Percentiles rank a stretch among this genome's conserved stretches.
phyloP scores from a whole-genome alignment of 2,113 vertebrate genomes.

The Dasypus novemcinctus region DNA sequence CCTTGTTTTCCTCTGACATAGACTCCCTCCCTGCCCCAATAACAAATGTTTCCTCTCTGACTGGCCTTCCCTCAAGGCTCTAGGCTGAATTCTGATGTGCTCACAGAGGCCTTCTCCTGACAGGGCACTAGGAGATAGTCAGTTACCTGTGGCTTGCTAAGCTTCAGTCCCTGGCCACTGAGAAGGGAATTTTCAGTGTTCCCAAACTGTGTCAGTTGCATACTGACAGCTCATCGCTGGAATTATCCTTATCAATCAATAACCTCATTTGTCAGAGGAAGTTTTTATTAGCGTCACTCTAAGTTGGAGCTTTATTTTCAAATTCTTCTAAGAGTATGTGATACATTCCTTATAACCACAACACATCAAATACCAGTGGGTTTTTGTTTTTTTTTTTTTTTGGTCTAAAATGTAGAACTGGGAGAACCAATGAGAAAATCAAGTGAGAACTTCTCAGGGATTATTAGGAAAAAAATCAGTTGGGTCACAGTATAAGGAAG shows the following conservation, averaged over 20 bases:
- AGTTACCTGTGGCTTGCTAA: not conserved
- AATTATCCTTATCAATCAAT: conserved; percentile 18
- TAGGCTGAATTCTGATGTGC: not conserved
- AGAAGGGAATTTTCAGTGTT: not conserved
- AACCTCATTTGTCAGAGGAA: not conserved
- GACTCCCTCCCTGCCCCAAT: fast-evolving
- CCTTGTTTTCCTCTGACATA: too few relatives aligned
- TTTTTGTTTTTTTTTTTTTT: not conserved
- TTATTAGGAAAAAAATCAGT: not conserved
- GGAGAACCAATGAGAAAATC: not conserved
- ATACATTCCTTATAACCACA: not conserved
- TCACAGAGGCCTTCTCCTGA: not conserved
- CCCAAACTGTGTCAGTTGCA: not conserved
- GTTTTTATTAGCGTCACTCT: not conserved
- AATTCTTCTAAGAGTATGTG: not conserved
- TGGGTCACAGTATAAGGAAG: not conserved
- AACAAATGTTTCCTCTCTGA: not conserved
- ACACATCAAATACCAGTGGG: not conserved
- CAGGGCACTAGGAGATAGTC: not conserved
- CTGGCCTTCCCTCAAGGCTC: not conserved
- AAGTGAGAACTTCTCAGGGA: not conserved
- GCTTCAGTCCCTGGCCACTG: not conserved
- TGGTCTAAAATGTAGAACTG: not conserved
- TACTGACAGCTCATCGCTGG: not conserved
- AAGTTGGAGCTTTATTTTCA: not conserved